Percentiles rank a stretch among this genome's conserved stretches.
These are phyloP conservation scores for Spisula subtruncata DNA, from an alignment of 2,888 invertebrate genomes.

Conservation along the genomic window DNA sequence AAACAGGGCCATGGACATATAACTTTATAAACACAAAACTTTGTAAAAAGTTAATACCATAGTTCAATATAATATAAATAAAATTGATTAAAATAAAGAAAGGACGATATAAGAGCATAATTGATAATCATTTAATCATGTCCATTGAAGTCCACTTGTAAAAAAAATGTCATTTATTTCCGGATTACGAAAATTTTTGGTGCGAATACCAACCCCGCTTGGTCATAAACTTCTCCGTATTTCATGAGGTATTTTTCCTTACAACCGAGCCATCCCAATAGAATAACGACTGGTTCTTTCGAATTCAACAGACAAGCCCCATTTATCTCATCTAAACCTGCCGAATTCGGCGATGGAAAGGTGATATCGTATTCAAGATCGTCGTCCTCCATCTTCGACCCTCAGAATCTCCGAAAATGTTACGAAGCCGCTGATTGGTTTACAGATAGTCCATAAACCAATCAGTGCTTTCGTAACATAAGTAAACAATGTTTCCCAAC, in stretches of 20 bases:
- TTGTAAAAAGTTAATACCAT: no score
- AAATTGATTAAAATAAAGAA: no score
- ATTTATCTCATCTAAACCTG: conserved; percentile 56
- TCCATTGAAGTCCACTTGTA: background rate
- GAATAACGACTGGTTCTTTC: conserved; percentile 90
- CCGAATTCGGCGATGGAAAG: conserved; percentile 77
- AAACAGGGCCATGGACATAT: no score
- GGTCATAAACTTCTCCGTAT: conserved; percentile 93
- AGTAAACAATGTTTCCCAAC: conserved; percentile 49
- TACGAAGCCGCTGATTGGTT: conserved; percentile 55
- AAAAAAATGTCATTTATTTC: background rate
- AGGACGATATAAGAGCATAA: no score
- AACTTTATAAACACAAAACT: no score
- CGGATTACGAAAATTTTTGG: conserved; percentile 26
- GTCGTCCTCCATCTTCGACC: conserved; percentile 76
- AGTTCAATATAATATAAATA: no score
- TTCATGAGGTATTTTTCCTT: conserved; percentile 93
- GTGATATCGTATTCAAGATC: conserved; percentile 84
- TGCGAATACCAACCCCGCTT: conserved; percentile 90
- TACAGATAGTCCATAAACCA: conserved; percentile 20
- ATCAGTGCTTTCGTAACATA: conserved; percentile 46
- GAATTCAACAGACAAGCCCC: conserved; percentile 56
- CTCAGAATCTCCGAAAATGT: conserved; percentile 50
- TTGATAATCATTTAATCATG: no score
- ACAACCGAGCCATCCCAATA: conserved; percentile 94